Percentiles rank a stretch among this genome's conserved stretches.
Evolutionary conservation across 1,140 invertebrate genomes (phyloP).

Genomic region (Archegozetes longisetosus): DNA sequence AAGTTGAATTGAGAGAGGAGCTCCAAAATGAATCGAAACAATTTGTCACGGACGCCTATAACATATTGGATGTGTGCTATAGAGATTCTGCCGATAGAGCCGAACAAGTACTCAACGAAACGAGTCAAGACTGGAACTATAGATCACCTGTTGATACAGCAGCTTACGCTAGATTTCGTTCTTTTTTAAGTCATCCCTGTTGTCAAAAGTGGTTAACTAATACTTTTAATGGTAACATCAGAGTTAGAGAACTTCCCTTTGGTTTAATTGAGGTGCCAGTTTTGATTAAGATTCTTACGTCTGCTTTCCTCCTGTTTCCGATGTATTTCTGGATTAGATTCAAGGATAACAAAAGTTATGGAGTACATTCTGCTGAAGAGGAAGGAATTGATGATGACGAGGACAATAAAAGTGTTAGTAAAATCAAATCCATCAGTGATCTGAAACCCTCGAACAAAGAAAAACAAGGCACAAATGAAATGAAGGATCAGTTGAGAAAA

Average conservation of each 20-base stretch:
- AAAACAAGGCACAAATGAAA: too few species aligned
- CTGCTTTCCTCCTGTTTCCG: constrained; percentile 30
- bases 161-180: constrained; percentile 17
- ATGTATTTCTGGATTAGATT: constrained; percentile 31
- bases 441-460: background rate
- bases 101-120: constrained; percentile 27
- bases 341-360: background rate
- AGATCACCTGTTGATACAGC: constrained; percentile 24
- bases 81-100: constrained; percentile 25
- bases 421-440: too few species aligned
- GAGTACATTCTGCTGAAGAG: background rate
- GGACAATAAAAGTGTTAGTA: background rate
- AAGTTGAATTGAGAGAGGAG: constrained; percentile 20
- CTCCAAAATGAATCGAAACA: constrained; percentile 25
- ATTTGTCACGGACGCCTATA: constrained; percentile 30
- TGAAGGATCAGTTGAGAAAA: background rate
- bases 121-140: constrained; percentile 29
- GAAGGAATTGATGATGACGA: constrained; percentile 4
- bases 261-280: constrained; percentile 26
- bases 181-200: constrained; percentile 32
- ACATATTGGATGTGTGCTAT: constrained; percentile 29
- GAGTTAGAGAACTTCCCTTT: constrained; percentile 27
- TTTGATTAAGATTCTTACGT: constrained; percentile 29
- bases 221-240: constrained; percentile 28
- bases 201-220: constrained; percentile 32